phyloP scores from a whole-genome alignment of 2,888 invertebrate species.

The Phyllotreta cruciferae region DNA sequence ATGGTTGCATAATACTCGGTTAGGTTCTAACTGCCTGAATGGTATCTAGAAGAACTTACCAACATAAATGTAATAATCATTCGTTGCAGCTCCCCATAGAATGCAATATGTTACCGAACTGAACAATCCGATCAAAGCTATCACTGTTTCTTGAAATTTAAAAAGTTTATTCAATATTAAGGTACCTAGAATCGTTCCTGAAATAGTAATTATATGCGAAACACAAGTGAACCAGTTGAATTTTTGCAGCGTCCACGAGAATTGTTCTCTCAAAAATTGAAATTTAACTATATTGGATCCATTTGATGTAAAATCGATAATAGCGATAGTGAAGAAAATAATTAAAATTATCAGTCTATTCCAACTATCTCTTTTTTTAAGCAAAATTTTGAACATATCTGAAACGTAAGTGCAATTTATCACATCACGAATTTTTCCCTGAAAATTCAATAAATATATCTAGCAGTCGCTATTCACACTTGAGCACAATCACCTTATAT shows the following conservation, averaged over 20 bases:
- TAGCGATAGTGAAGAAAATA: neutral
- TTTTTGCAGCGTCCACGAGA: slow-evolving; percentile 12
- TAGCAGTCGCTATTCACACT: too few species aligned
- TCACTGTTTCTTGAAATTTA: slow-evolving; percentile 5
- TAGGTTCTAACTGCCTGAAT: too few species aligned
- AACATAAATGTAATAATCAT: slow-evolving; percentile 11
- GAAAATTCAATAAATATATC: neutral
- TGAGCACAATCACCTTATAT: neutral
- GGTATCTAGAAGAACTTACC: slow-evolving; percentile 5
- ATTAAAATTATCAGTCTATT: neutral
- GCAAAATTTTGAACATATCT: neutral
- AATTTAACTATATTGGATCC: slow-evolving; percentile 7
- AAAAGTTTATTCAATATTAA: slow-evolving; percentile 2
- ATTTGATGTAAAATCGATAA: slow-evolving; percentile 1
- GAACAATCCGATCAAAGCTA: slow-evolving; percentile 3
- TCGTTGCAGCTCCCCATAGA: slow-evolving; percentile 12
- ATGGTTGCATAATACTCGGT: too few species aligned
- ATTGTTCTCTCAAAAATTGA: slow-evolving; percentile 14
- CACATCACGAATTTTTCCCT: neutral
- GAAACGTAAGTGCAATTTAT: neutral
- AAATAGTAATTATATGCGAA: slow-evolving; percentile 5
- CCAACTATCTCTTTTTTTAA: slow-evolving; percentile 7
- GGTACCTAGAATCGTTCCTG: slow-evolving; percentile 10
- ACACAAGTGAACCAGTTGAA: slow-evolving; percentile 4
- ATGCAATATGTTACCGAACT: neutral